Percentiles rank a stretch among this genome's conserved stretches.
Conservation (phyloP, 2,888 invertebrate species). For the Buathra laborator region DNA sequence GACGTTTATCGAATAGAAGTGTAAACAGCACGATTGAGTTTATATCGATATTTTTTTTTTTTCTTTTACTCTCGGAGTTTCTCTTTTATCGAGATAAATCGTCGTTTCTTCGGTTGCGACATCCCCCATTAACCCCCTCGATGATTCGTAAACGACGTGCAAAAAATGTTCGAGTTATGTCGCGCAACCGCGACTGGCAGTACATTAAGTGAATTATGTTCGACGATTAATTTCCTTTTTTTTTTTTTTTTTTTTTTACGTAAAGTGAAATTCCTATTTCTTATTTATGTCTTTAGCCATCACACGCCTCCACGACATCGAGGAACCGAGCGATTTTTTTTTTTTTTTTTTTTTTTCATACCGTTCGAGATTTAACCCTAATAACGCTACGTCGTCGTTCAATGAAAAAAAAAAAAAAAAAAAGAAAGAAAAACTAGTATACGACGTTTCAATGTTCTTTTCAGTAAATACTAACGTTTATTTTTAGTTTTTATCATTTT, state of each 20-base stretch:
- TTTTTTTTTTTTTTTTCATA: constrained; percentile 27
- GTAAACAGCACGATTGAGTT: constrained; percentile 55
- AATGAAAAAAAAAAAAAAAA: constrained; percentile 43
- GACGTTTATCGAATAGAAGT: constrained; percentile 56
- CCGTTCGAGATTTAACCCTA: constrained; percentile 50
- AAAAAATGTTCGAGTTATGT: constrained; percentile 77
- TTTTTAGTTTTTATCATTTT: constrained; percentile 71
- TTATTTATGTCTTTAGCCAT: constrained; percentile 45
- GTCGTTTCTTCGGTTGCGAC: constrained; percentile 23
- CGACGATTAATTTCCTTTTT: constrained; percentile 56
- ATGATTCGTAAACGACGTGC: constrained; percentile 73
- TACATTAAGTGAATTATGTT: constrained; percentile 76
- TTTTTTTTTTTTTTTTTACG: constrained; percentile 54
- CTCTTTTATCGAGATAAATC: constrained; percentile 16
- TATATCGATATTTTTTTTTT: constrained; percentile 10
- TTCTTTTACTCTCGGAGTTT: constrained; percentile 21
- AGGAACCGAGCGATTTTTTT: constrained; percentile 43
- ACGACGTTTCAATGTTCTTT: constrained; percentile 72
- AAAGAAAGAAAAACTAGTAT: constrained; percentile 73
- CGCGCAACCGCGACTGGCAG: constrained; percentile 81
- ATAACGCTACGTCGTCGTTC: constrained; percentile 56
- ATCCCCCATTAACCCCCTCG: constrained; percentile 40
- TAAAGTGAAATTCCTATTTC: constrained; percentile 60
- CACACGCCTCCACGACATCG: constrained; percentile 33
- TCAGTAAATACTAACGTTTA: constrained; percentile 79